Base-by-base conservation (phyloP, 2,113 vertebrate genomes). In the Pygoscelis antarcticus region DNA sequence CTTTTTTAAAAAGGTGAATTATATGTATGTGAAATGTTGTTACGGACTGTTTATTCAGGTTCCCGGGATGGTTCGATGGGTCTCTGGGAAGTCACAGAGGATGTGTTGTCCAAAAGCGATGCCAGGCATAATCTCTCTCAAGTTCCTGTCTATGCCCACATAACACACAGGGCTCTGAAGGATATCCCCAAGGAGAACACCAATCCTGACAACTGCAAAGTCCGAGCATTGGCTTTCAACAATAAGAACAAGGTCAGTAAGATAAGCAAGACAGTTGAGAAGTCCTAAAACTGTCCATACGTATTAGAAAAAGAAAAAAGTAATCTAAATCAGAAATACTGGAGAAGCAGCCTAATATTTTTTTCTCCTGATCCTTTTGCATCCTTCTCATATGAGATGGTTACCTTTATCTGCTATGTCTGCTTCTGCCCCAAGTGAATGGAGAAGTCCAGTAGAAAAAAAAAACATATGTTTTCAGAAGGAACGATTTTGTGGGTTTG, bases 21-120 rank as follows among this genome's bases (percentile, higher is more conserved):
- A 25, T 8, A 6, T 77, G 1, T 77, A 19, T 61, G 51, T 96
- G 36, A 83, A 91, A 38, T 95, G 36, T 42, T 42, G 42, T 42
- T 81, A 18, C 84, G 16, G 22, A n/a, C 68, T 95, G 1, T 68
- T 40, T 58, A n/a, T 88, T n/a, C 79, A 99, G 99, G 99, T 74
- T 99, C 99, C 54, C 98, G 99, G 30, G 99, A 99, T 89, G 99
- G 99, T 94, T 99, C 99, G 0, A 99, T 99, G 99, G 99, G 99
- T 61, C 98, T 99, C 51, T 99, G 99, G 99, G 99, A 99, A 96
- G 98, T 99, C 71, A 99, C 99, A 4, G 99, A 99, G 8, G 99
- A 99, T 52, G 98, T 99, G 34, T 95, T 99, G 96, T 98, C 96
- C 86, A 98, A 98, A 97, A 98, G 98, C 0, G 98, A 99, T 74